Evolutionary conservation across 1,140 invertebrate genomes (phyloP), one percentile per base, ranked within the genome.

Genomic region (Lanistes nyassanus): DNA sequence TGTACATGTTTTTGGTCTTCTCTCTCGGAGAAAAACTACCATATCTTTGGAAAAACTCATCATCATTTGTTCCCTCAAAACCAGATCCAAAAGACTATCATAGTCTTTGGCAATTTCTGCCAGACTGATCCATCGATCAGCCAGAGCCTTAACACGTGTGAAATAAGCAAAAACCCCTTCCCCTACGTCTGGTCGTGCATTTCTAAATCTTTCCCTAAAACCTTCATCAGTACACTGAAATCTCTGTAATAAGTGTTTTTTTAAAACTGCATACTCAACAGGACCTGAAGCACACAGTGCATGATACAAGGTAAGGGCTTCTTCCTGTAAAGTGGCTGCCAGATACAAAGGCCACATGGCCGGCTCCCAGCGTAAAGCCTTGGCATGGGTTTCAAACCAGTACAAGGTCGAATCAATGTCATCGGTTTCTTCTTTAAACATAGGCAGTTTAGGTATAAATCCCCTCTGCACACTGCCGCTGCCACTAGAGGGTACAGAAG

Each of bases 11-110:
- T 31, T 56, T 34, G 56, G 16, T 0, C 36, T n/a, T 16, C 68
- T 56, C 31, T 70, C 68, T 13, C 68, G 26, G 21, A 69, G 51
- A 69, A 69, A 69, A 13, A 69, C 67, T 51, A 42, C 42, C 13
- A 69, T 0, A 3, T 69, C 68, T 26, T 70, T 70, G 26, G 16
- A 31, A 0, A 55, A n/a, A 9, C 1, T 16, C 3, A 4, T 5
- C 1, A 55, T 16, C 2, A 70, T 6, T 26, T 70, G 68, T 47
- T 70, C 68, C 2, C 16, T n/a, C 4, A 70, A 21, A 6, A 70
- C 21, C 31, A 70, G 23, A 70, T 70, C 68, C 19, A 3, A 5
- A 29, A 70, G 34, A 36, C 29, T 31, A 36, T 70, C 68, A 37
- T 34, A 70, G 1, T 51, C 36, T 26, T 53, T 69, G 3, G 23